A percentile compares a stretch with the other conserved stretches of the same genome.
Evolutionary conservation across 2,113 vertebrate species (phyloP).

Genomic region (Neolamprologus tretocephalus): DNA sequence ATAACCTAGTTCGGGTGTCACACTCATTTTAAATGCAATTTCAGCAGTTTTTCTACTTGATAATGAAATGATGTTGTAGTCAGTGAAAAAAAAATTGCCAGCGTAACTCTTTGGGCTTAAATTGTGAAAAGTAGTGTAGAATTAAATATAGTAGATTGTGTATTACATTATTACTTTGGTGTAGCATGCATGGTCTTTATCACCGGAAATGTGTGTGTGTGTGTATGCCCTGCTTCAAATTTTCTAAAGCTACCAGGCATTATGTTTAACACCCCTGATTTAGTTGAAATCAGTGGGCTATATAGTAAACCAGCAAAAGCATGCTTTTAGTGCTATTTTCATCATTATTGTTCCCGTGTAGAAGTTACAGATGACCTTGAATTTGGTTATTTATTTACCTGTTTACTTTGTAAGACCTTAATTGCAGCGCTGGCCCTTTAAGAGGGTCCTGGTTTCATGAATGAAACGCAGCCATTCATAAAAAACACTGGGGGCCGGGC

Average conservation of each 20-base stretch:
- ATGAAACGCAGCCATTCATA: constrained; percentile 76
- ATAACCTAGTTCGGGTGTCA: background rate
- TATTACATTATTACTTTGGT: background rate
- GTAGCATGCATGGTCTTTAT: background rate
- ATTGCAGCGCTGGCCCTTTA: constrained; percentile 43
- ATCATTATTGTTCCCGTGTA: background rate
- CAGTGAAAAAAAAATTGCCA: background rate
- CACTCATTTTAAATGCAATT: background rate
- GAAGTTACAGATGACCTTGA: background rate
- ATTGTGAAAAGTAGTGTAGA: background rate
- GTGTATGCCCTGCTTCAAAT: background rate
- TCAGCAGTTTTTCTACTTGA: background rate
- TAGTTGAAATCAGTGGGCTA: background rate
- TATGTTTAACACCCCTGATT: background rate
- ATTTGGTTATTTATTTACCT: background rate
- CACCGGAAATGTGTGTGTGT: rapidly evolving
- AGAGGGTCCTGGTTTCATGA: constrained; percentile 57
- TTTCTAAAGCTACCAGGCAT: background rate
- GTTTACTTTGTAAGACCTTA: background rate
- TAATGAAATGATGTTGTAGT: background rate
- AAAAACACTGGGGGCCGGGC: constrained; percentile 49
- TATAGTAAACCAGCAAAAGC: background rate
- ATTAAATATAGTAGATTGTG: background rate
- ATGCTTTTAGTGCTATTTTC: background rate
- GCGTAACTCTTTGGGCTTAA: background rate